Base-by-base conservation (phyloP, 2,888 invertebrate species). In the Ceraclea dissimilis region DNA sequence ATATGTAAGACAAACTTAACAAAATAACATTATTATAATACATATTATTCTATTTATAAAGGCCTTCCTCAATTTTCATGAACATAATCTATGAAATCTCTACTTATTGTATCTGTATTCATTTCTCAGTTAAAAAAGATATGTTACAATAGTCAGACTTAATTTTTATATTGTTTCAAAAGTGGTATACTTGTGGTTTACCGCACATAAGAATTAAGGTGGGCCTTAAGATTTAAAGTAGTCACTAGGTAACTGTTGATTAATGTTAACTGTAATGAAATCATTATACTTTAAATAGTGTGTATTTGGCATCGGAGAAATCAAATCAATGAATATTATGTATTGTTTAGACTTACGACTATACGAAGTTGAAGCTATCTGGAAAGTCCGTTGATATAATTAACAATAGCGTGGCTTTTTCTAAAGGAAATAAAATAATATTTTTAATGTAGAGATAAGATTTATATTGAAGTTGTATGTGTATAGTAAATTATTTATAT, bases 241-340 rank as follows among this genome's bases (percentile, higher is more conserved):
- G 48, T 21, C 34, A 49, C 48, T 48, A 34, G 31, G 49, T 51
- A 53, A 56, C 53, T 59, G 59, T 59, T 59, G 59, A 59, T 53
- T 56, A 59, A 53, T 59, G 51, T 33, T 59, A 56, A 49, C 16
- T 26, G 20, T 19, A 20, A 49, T 6, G 19, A 49, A 22, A 49
- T 22, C 16, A 49, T n/a, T n/a, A n/a, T 49, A 49, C 16, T 49
- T 49, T 49, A 49, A n/a, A n/a, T n/a, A n/a, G n/a, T n/a, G n/a
- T n/a, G 26, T 22, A n/a, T 47, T 26, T 18, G 46, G 22, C 20
- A 49, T 11, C 8, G 6, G 22, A 49, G 11, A 49, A 49, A 21
- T 49, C 21, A 49, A 22, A n/a, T 39, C 39, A 39, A 8, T 39
- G 8, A 39, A 39, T 39, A 39, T 39, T 31, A 31, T 8, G 31